A percentile compares a stretch with the other conserved stretches of the same genome.
Conservation (phyloP, 2,888 invertebrate genomes). For the Punctoribates punctum region DNA sequence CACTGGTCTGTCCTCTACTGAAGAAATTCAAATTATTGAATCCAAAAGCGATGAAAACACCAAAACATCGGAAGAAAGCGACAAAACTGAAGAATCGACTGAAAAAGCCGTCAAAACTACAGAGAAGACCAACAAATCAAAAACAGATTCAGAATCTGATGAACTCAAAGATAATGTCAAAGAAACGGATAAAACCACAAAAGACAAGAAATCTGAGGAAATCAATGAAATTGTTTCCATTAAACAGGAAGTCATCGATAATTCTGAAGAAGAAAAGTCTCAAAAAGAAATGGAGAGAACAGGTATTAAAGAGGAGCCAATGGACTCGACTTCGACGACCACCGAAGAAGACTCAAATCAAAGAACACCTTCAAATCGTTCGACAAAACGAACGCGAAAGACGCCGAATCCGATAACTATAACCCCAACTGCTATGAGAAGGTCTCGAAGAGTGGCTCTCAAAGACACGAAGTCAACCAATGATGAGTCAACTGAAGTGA, state of each 20-base stretch:
- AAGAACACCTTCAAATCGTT: neutral
- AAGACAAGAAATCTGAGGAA: neutral
- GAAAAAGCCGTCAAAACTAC: neutral
- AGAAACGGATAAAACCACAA: neutral
- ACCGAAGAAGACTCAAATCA: neutral
- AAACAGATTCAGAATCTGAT: neutral
- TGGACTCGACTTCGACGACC: neutral
- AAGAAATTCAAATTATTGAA: neutral
- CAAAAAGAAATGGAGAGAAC: slow-evolving; percentile 12
- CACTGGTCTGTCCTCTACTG: neutral
- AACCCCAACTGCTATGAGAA: neutral
- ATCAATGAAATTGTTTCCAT: neutral
- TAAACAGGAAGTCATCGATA: slow-evolving; percentile 14
- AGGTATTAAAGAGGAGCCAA: slow-evolving; percentile 1
- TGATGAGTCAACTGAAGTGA: slow-evolving; percentile 12
- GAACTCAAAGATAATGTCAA: neutral
- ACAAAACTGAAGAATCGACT: neutral
- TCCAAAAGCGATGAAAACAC: neutral
- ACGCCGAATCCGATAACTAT: neutral
- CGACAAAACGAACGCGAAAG: neutral
- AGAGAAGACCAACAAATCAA: neutral
- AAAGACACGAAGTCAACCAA: slow-evolving; percentile 13
- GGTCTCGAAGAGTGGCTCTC: neutral
- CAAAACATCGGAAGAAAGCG: neutral
- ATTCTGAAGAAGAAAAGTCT: neutral